Evolutionary conservation across 2,113 vertebrate genomes (phyloP).

Genomic region (pig (Sus scrofa)): T2T-Sscrofa CM000814.6:36936501-36937000

Average conservation of each 20-base stretch:
- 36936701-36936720: background rate
- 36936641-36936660: background rate
- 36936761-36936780: conserved; percentile 13
- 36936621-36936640: background rate
- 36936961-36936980: background rate
- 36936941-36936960: background rate
- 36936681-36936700: background rate
- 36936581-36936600: conserved; percentile 38
- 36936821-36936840: background rate
- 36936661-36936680: background rate
- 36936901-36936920: background rate
- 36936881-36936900: background rate
- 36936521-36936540: background rate
- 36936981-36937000: background rate
- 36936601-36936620: background rate
- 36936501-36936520: background rate
- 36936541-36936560: background rate
- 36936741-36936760: background rate
- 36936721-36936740: background rate
- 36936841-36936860: background rate
- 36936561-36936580: conserved; percentile 3
- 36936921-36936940: background rate
- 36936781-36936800: background rate
- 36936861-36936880: background rate
- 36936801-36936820: background rate